These are phyloP conservation scores for Macrotis lagotis DNA, from an alignment of 2,113 vertebrate species.

Conservation along the genomic window DNA sequence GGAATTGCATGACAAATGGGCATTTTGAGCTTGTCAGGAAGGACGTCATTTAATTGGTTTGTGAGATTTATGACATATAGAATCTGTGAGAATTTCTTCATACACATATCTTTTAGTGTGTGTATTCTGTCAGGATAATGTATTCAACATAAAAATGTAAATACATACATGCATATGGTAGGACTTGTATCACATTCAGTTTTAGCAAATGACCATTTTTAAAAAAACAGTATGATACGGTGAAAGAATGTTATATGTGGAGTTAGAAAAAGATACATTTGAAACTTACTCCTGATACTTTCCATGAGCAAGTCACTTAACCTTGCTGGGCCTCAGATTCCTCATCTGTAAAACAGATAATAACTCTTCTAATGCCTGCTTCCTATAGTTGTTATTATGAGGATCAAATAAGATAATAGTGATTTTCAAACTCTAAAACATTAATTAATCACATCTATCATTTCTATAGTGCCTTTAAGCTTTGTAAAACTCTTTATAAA, in stretches of 20 bases:
- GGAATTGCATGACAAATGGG: neutral
- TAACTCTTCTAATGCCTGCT: neutral
- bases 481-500: neutral
- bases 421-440: neutral
- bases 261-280: neutral
- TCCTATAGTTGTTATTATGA: neutral
- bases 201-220: neutral
- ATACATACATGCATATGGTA: neutral
- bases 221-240: neutral
- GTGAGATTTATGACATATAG: neutral
- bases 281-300: neutral
- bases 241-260: neutral
- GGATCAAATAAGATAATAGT: neutral
- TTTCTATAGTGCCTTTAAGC: neutral
- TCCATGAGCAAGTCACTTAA: neutral
- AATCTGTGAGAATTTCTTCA: neutral
- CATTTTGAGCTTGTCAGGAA: neutral
- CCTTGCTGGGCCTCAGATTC: neutral
- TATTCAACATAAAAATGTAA: neutral
- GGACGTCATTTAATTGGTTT: neutral
- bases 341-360: neutral
- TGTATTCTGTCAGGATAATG: neutral
- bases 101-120: neutral
- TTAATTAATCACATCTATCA: neutral
- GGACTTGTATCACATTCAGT: neutral